These are phyloP conservation scores for Drosophila phalerata DNA, from an alignment of 2,888 invertebrate genomes.

Conservation along the genomic window DNA sequence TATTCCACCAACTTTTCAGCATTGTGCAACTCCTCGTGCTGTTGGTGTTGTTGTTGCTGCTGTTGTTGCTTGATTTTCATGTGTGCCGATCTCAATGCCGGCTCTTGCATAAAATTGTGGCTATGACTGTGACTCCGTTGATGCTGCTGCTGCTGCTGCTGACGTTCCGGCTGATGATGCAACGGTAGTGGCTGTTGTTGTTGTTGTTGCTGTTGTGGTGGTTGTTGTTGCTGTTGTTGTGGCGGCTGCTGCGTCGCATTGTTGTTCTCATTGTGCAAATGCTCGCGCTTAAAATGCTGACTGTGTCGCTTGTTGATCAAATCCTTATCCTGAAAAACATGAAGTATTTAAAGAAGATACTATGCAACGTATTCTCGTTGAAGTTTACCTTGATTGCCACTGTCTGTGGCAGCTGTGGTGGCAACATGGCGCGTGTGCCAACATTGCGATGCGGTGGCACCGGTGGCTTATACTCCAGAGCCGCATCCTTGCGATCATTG, in stretches of 20 bases:
- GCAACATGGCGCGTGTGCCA: slow-evolving; percentile 85
- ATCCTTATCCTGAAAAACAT: slow-evolving; percentile 49
- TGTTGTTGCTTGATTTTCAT: slow-evolving; percentile 71
- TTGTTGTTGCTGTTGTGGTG: slow-evolving; percentile 41
- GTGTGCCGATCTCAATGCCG: slow-evolving; percentile 63
- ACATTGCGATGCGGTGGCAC: slow-evolving; percentile 94
- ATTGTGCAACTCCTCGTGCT: slow-evolving; percentile 84
- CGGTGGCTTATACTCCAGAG: slow-evolving; percentile 93
- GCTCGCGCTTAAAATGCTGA: slow-evolving; percentile 71
- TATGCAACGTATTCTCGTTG: too few species aligned
- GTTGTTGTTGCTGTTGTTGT: slow-evolving; percentile 47
- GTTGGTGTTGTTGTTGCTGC: slow-evolving; percentile 54
- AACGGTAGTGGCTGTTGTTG: slow-evolving; percentile 24
- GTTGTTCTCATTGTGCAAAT: slow-evolving; percentile 58
- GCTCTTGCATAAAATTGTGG: slow-evolving; percentile 68
- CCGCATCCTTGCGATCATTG: slow-evolving; percentile 85
- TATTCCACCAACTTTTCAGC: slow-evolving; percentile 85
- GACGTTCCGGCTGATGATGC: slow-evolving; percentile 47
- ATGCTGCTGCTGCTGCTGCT: slow-evolving; percentile 67
- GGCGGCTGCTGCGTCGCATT: slow-evolving; percentile 25
- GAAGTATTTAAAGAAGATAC: not conserved
- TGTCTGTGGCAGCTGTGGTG: slow-evolving; percentile 56
- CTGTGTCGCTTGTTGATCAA: slow-evolving; percentile 64
- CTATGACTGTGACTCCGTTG: slow-evolving; percentile 73
- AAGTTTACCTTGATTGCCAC: slow-evolving; percentile 31